Conservation (phyloP, 2,797 vertebrate genomes). For the Lates japonicus region DNA sequence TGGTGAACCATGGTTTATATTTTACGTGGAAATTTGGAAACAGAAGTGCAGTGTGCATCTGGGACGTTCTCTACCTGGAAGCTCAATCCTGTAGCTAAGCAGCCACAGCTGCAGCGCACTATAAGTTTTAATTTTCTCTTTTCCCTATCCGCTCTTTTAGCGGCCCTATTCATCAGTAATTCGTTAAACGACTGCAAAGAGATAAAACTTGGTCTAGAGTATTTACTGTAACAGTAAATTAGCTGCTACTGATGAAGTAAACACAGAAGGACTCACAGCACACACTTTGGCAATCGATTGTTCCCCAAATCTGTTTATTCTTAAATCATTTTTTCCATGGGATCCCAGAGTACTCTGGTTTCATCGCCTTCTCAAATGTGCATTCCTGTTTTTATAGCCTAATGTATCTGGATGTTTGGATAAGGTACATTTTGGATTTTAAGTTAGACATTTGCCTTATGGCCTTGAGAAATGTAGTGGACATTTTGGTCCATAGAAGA, state of each 20-base stretch:
- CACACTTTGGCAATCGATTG: neutral
- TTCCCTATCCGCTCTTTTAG: neutral
- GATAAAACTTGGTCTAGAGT: neutral
- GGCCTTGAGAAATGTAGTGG: no score
- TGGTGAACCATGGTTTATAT: no score
- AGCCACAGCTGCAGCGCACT: neutral
- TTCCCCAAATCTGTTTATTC: neutral
- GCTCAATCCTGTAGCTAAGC: slow-evolving; percentile 50
- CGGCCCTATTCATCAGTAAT: neutral
- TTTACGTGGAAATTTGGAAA: no score
- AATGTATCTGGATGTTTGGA: no score
- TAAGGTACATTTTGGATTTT: no score
- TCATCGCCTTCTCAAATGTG: no score
- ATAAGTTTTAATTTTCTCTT: neutral
- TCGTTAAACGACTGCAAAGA: neutral
- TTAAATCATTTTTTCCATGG: no score
- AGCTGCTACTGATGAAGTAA: slow-evolving; percentile 34
- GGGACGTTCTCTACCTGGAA: slow-evolving; percentile 67
- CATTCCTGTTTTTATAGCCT: no score
- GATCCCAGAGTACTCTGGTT: no score
- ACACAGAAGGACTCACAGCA: neutral
- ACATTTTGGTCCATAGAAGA: no score
- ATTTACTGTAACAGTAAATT: slow-evolving; percentile 34
- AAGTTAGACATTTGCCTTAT: no score
- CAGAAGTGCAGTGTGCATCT: slow-evolving; percentile 75